Evolutionary conservation across 1,140 invertebrate species (phyloP).

Genomic region (Harlomillsia oculata): DNA sequence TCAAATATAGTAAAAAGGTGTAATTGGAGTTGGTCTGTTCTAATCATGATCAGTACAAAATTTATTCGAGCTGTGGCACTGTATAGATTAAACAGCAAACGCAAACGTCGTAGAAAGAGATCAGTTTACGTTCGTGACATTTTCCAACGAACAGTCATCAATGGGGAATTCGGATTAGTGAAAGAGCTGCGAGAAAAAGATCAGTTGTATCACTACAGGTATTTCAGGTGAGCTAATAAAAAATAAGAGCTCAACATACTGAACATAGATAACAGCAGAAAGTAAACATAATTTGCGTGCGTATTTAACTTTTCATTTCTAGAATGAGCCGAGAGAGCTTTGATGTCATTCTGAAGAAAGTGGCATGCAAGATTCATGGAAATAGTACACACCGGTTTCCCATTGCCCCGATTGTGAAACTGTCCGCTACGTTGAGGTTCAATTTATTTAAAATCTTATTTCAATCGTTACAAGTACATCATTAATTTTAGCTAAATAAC

Average conservation of each 20-base stretch:
- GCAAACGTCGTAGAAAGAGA: too few relatives aligned
- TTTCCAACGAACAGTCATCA: too few relatives aligned
- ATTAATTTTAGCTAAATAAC: too few relatives aligned
- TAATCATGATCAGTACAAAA: too few relatives aligned
- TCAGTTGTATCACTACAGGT: background rate
- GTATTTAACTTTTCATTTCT: too few relatives aligned
- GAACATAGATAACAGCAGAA: background rate
- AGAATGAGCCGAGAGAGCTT: slow-evolving; percentile 5
- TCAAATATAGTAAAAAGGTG: too few relatives aligned
- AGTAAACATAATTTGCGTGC: too few relatives aligned
- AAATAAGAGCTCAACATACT: background rate
- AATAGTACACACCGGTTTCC: background rate
- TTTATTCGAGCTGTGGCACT: too few relatives aligned
- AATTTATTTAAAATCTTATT: background rate
- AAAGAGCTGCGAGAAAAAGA: background rate
- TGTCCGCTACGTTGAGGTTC: slow-evolving; percentile 2
- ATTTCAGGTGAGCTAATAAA: background rate
- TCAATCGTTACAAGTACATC: background rate
- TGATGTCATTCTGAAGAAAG: background rate
- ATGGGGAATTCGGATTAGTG: too few relatives aligned
- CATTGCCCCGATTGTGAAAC: background rate
- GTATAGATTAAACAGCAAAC: too few relatives aligned
- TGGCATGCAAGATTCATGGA: background rate
- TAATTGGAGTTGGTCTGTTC: too few relatives aligned
- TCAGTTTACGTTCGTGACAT: too few relatives aligned